Percentiles rank a stretch among this genome's conserved stretches.
Evolutionary conservation across 2,797 vertebrate genomes (phyloP).

Genomic region (Pseudochaenichthys georgianus): DNA sequence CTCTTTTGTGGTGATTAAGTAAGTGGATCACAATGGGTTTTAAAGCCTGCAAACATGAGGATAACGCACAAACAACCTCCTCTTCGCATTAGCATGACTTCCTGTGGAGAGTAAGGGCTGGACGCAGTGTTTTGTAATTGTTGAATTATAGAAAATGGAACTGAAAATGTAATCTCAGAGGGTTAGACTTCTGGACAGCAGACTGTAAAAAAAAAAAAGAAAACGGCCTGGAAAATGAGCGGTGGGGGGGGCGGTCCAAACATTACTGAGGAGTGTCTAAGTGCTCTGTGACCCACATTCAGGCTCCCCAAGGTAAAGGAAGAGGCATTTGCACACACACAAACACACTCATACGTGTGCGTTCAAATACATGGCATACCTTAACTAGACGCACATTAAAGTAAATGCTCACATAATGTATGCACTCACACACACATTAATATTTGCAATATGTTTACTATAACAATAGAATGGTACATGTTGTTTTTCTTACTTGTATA

Average conservation of each 20-base stretch:
- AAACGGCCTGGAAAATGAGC: constrained; percentile 43
- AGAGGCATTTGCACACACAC: constrained; percentile 25
- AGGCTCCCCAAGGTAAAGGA: constrained; percentile 69
- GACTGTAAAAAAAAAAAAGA: constrained; percentile 57
- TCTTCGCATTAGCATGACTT: constrained; percentile 42
- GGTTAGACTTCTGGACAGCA: constrained; percentile 58
- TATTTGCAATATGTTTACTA: background rate
- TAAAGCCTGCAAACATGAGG: constrained; percentile 28
- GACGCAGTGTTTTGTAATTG: constrained; percentile 45
- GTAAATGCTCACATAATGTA: constrained; percentile 9
- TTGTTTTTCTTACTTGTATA: constrained; percentile 1
- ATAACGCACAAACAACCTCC: constrained; percentile 15
- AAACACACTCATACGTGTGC: background rate
- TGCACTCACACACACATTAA: background rate
- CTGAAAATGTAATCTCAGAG: constrained; percentile 68
- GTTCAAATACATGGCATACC: constrained; percentile 29
- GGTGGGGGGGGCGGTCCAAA: constrained; percentile 23
- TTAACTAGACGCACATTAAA: constrained; percentile 19
- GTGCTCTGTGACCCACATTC: constrained; percentile 78
- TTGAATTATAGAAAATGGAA: constrained; percentile 76
- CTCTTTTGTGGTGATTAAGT: background rate
- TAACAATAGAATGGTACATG: background rate
- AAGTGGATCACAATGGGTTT: background rate
- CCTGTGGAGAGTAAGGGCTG: constrained; percentile 46
- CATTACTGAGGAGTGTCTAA: constrained; percentile 72